Evolutionary conservation across 2,888 invertebrate species (phyloP), one percentile per base, ranked within the genome.

Genomic region (Ditylenchus weischeri): DNA sequence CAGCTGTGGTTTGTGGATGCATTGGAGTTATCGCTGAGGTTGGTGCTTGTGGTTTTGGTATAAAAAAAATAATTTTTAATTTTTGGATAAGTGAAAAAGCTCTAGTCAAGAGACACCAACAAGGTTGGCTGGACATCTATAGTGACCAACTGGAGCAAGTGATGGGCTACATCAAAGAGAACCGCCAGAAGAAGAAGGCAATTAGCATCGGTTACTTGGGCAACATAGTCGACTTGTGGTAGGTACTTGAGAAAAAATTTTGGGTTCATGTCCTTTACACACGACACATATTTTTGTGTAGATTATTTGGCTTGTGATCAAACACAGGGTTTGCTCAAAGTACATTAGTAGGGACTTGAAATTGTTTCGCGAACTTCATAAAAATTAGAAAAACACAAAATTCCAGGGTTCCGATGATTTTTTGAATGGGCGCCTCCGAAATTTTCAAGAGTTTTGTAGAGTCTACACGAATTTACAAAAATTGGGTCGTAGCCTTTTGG

Each of bases 11-110:
- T 66, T 85, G 86, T 69, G 88, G 88, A 0, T 88, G 88, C 79
- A 83, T 88, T 29, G 88, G 87, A 43, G 87, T 88, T 8, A 85
- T 88, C 62, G 88, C 88, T 15, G 88, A 88, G 84, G 87, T 87
- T 69, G 50, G 69, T 29, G 2, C 5, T 29, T 2, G 5, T 29
- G 5, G 29, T 29, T 29, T 29, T 29, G 2, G 29, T 29, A 29
- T 29, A 5, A 4, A 29, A 29, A 29, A 29, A 29, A 29, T 29
- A 2, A 29, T 2, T 29, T 29, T 29, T 29, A 4, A 29, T 29
- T 23, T 67, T 68, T 35, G 86, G 86, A 84, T 87, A 2, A 84
- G 84, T 74, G 79, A 81, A 64, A 85, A 84, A 51, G 87, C 87
- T 1, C 69, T 88, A 48, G 73, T 84, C 63, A 88, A 88, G 76